Base-by-base conservation (phyloP, 1,140 invertebrate genomes). In the Tribolium castaneum region DNA sequence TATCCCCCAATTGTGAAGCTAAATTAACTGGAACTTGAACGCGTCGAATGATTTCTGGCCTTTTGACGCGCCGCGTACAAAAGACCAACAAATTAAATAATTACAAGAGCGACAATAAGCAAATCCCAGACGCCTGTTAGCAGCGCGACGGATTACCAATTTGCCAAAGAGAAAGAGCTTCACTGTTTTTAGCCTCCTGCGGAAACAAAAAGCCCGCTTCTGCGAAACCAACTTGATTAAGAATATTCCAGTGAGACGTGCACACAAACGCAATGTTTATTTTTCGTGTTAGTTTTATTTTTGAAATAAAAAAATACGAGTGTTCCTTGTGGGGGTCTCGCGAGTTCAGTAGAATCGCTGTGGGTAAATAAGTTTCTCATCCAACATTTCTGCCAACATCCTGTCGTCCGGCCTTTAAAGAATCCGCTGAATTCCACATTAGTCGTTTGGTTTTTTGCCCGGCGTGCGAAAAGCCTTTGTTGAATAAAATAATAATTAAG, bases 401-500 rank as follows among this genome's bases (percentile, higher is more conserved):
- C 25, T 30, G 25, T 30, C 25, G 25, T 30, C 25, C 25, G 25
- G 25, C 5, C 25, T 30, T 30, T 30, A 30, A 30, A 30, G 25
- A 30, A 30, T 30, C 25, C 25, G 25, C 25, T 30, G 25, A 30
- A 30, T 45, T 45, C 39, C 39, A 45, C 39, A 10, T 45, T 45
- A 10, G 39, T 9, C 7, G n/a, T 45, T 52, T 19, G 51, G 16
- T 52, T 19, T 19, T 19, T 52, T 14, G 49, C 51, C 2, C 6
- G 12, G 51, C 51, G 51, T 52, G 51, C 51, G 16, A 19, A 25
- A 59, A 59, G 14, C 10, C 19, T 22, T 59, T 10, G 10, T 59
- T n/a, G 59, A 66, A 66, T 66, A 66, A 66, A 35, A 66, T 59
- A 66, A 35, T 66, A 66, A 66, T 66, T 66, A 66, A 66, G 30